A percentile compares a stretch with the other conserved stretches of the same genome.
phyloP scores from a whole-genome alignment of 2,113 vertebrate species.

The Megaceryle maxima region DNA sequence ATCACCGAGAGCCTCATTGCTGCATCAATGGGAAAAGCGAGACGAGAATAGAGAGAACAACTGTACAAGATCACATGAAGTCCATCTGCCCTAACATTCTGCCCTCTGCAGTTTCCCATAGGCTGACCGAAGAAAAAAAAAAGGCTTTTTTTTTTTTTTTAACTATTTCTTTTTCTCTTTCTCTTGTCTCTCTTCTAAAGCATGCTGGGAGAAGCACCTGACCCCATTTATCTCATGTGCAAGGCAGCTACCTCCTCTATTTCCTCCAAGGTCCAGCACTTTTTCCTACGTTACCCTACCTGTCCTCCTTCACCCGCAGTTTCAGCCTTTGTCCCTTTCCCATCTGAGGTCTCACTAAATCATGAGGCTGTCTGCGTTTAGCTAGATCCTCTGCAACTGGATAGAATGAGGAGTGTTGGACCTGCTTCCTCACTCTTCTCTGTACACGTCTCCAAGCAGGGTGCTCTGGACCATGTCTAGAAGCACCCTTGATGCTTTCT shows the following conservation, averaged over 20 bases:
- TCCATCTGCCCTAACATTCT: not conserved
- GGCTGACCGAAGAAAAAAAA: not conserved
- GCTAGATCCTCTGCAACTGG: not conserved
- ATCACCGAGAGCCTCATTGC: not conserved
- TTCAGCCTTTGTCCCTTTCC: not conserved
- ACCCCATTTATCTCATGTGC: not conserved
- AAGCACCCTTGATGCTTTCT: not conserved
- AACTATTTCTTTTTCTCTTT: no score
- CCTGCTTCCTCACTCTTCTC: not conserved
- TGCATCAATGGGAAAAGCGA: no score
- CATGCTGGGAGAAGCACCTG: not conserved
- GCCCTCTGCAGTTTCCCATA: not conserved
- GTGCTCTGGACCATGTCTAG: not conserved
- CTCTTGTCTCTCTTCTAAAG: not conserved
- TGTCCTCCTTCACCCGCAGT: not conserved
- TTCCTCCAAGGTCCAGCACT: not conserved
- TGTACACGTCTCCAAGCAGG: not conserved
- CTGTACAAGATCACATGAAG: not conserved
- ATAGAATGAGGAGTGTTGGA: not conserved
- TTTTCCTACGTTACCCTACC: not conserved
- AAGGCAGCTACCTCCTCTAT: not conserved
- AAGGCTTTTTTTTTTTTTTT: no score
- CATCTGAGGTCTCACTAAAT: not conserved
- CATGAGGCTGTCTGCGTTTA: not conserved
- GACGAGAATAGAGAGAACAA: not conserved